These are phyloP conservation scores for Tretioscincus oriximinensis DNA, from an alignment of 2,113 vertebrate species.

Conservation along the genomic window DNA sequence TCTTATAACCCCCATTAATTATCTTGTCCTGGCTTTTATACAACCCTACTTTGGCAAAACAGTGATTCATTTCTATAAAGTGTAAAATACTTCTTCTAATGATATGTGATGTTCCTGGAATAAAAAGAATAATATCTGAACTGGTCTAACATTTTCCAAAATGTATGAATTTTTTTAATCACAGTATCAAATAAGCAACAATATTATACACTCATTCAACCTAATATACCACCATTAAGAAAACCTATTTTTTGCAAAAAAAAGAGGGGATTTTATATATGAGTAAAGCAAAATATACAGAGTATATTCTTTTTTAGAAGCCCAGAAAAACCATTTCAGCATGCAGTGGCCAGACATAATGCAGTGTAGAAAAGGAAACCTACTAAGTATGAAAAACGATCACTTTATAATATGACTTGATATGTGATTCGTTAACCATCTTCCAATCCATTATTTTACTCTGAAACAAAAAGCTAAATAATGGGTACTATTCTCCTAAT, in stretches of 20 bases:
- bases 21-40: no score
- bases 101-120: background rate
- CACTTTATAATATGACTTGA: slow-evolving; percentile 21
- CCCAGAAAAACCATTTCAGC: background rate
- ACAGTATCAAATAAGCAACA: background rate
- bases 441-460: slow-evolving; percentile 2
- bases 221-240: background rate
- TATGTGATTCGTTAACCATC: background rate
- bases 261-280: background rate
- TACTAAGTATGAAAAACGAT: slow-evolving; percentile 8
- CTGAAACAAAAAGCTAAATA: slow-evolving; percentile 8
- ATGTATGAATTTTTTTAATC: background rate
- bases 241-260: background rate
- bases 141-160: background rate
- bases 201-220: background rate
- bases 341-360: background rate
- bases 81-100: background rate
- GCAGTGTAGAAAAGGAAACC: background rate
- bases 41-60: background rate
- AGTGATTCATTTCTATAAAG: background rate
- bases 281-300: background rate
- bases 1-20: no score
- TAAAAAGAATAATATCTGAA: background rate
- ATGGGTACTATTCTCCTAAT: background rate
- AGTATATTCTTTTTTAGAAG: background rate